Percentiles rank a stretch among this genome's conserved stretches.
phyloP scores from a whole-genome alignment of 2,113 vertebrate genomes.

The Garra rufa region DNA sequence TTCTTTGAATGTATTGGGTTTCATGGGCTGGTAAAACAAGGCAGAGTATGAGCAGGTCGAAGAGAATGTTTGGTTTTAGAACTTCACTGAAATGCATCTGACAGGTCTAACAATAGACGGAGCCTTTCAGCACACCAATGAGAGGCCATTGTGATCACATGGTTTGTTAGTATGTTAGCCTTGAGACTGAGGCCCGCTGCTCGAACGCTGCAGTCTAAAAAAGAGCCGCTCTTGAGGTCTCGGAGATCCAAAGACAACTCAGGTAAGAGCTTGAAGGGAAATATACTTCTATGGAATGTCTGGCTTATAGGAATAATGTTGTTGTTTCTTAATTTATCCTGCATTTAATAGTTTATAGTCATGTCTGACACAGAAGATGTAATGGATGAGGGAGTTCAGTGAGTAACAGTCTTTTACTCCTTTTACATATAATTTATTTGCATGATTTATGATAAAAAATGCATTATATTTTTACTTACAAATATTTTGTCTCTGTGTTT shows the following conservation, averaged over 20 bases:
- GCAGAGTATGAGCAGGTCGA: conserved; percentile 7
- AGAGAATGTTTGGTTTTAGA: conserved; percentile 55
- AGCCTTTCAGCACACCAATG: conserved; percentile 54
- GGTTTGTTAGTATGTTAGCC: conserved; percentile 68
- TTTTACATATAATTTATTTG: background rate
- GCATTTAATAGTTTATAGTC: conserved; percentile 43
- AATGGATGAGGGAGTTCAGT: conserved; percentile 69
- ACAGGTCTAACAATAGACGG: conserved; percentile 73
- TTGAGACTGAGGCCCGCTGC: conserved; percentile 52
- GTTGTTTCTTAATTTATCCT: too few species aligned
- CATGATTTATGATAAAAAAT: background rate
- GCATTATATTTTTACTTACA: background rate
- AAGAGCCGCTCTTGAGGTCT: conserved; percentile 3
- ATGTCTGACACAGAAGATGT: conserved; percentile 78
- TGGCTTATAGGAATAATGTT: background rate
- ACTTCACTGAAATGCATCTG: conserved; percentile 57
- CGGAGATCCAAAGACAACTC: background rate
- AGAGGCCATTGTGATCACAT: conserved; percentile 71
- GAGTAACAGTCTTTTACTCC: conserved; percentile 55
- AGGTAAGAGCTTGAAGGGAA: conserved; percentile 29
- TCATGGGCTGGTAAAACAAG: conserved; percentile 25
- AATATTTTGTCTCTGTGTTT: conserved; percentile 32
- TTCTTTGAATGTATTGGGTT: conserved; percentile 38
- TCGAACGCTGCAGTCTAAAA: conserved; percentile 2
- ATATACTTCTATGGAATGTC: background rate